Evolutionary conservation across 1,140 invertebrate genomes (phyloP).

Genomic region (Camponotus pennsylvanicus): DNA sequence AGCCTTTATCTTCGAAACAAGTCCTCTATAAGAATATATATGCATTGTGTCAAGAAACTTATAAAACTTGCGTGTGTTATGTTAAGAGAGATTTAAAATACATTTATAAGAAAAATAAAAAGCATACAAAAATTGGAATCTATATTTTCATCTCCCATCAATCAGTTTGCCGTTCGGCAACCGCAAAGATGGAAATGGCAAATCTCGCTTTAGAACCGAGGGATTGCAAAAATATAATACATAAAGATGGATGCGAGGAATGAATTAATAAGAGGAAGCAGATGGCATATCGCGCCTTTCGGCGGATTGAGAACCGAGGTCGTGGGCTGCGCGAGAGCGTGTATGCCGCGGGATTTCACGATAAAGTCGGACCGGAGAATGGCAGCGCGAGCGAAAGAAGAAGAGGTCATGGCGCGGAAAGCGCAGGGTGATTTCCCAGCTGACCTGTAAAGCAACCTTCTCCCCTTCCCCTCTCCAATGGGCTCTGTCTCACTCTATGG

Average conservation of each 20-base stretch:
- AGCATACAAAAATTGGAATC: conserved; percentile 1
- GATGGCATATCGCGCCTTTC: not conserved
- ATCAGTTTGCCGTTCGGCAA: not conserved
- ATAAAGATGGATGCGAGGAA: not conserved
- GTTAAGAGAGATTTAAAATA: not conserved
- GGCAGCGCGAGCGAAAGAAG: conserved; percentile 59
- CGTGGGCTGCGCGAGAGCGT: conserved; percentile 9
- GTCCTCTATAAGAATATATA: not conserved
- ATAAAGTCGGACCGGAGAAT: conserved; percentile 61
- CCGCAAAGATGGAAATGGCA: not conserved
- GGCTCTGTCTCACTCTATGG: conserved; percentile 70
- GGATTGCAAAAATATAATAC: not conserved
- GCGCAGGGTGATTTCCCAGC: conserved; percentile 86
- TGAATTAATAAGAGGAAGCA: not conserved
- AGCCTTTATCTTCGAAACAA: conserved; percentile 23
- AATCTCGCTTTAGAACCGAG: not conserved
- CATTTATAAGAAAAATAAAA: conserved; percentile 18
- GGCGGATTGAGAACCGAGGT: not conserved
- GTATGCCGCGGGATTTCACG: conserved; percentile 43
- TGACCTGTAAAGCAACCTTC: conserved; percentile 85
- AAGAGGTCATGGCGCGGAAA: conserved; percentile 74
- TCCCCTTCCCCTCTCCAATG: conserved; percentile 71
- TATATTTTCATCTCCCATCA: conserved; percentile 27
- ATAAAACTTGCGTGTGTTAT: not conserved
- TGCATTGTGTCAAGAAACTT: conserved; percentile 13